Conservation (phyloP, 2,113 vertebrate genomes). For the Polypterus bichir region DNA sequence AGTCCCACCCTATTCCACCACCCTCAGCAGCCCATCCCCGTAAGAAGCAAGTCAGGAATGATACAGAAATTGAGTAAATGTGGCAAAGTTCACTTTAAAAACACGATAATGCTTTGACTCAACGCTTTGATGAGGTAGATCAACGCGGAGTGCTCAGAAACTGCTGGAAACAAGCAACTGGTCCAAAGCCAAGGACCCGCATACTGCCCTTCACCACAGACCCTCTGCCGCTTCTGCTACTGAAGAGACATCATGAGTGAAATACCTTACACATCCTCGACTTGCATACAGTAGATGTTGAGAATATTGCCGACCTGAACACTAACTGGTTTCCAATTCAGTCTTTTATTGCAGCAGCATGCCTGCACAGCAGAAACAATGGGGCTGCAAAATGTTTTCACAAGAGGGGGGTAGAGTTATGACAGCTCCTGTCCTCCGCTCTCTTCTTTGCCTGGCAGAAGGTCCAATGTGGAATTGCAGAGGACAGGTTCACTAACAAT, state of each 20-base stretch:
- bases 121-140: constrained; percentile 63
- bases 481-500: constrained; percentile 27
- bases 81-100: constrained; percentile 57
- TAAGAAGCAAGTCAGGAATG: constrained; percentile 62
- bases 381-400: too few species aligned
- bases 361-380: too few species aligned
- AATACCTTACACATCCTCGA: too few species aligned
- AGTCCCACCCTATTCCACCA: constrained; percentile 35
- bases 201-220: too few species aligned
- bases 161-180: neutral
- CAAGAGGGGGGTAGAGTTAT: too few species aligned
- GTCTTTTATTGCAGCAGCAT: too few species aligned
- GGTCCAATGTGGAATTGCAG: constrained; percentile 22
- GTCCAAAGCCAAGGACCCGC: too few species aligned
- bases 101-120: constrained; percentile 36
- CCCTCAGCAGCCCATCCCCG: constrained; percentile 39
- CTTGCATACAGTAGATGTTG: too few species aligned
- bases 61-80: constrained; percentile 55
- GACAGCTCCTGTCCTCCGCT: constrained; percentile 33
- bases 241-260: too few species aligned
- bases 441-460: constrained; percentile 46
- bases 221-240: too few species aligned
- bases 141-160: constrained; percentile 23
- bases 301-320: too few species aligned
- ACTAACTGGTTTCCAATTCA: too few species aligned